A percentile compares a stretch with the other conserved stretches of the same genome.
Evolutionary conservation across 1,140 invertebrate genomes (phyloP).

Genomic region (Zaprionus gabonicus): DNA sequence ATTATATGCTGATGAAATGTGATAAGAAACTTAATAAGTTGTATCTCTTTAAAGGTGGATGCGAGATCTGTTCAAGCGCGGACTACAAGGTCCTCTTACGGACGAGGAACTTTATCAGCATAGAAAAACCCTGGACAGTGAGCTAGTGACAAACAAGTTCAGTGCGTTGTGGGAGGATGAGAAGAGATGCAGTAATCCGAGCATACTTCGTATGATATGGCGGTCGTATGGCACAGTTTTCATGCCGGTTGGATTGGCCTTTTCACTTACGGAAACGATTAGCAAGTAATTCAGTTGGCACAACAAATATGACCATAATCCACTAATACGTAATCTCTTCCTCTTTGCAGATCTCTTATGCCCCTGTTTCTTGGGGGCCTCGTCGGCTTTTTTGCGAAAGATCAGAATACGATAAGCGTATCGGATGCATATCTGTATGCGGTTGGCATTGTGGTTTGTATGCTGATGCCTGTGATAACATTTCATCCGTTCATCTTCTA

Average conservation of each 20-base stretch:
- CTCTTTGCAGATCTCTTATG: conserved; percentile 87
- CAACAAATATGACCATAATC: not conserved
- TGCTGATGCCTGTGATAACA: conserved; percentile 87
- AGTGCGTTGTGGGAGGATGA: conserved; percentile 73
- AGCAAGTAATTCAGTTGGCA: conserved; percentile 84
- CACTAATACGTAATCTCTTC: conserved; percentile 32
- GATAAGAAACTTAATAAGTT: not conserved
- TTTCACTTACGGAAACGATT: conserved; percentile 85
- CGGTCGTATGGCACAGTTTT: conserved; percentile 86
- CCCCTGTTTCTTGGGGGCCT: conserved; percentile 89
- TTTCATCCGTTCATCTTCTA: conserved; percentile 92
- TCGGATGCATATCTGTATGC: conserved; percentile 89
- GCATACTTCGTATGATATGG: conserved; percentile 85
- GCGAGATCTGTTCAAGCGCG: conserved; percentile 84
- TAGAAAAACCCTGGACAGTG: conserved; percentile 69
- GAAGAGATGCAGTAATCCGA: conserved; percentile 84
- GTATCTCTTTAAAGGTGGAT: conserved; percentile 81
- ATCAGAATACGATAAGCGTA: conserved; percentile 84
- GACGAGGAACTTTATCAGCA: conserved; percentile 85
- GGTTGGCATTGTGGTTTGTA: conserved; percentile 88
- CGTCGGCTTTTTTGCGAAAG: conserved; percentile 88
- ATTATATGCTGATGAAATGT: not conserved
- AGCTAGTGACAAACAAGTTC: conserved; percentile 74
- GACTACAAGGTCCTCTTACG: conserved; percentile 84
- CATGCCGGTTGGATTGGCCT: conserved; percentile 85